A percentile compares a stretch with the other conserved stretches of the same genome.
Conservation (phyloP, 2,888 invertebrate species). For the Pheosia tremula region DNA sequence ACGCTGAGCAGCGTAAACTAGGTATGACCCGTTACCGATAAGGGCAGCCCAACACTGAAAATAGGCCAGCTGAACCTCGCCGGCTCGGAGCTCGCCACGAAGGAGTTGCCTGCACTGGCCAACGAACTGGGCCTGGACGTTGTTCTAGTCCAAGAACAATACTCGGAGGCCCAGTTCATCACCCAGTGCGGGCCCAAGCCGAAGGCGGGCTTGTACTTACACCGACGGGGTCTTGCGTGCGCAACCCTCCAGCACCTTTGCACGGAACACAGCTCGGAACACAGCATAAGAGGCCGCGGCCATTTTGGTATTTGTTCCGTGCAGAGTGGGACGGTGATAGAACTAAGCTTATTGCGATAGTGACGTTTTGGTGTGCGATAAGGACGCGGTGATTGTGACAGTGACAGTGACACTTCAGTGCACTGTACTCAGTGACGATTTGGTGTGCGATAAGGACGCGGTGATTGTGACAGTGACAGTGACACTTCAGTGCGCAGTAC, state of each 20-base stretch:
- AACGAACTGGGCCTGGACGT: slow-evolving; percentile 25
- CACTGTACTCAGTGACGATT: slow-evolving; percentile 25
- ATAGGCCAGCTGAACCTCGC: slow-evolving; percentile 34
- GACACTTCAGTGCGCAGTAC: no score
- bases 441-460: neutral
- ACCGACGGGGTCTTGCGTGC: no score
- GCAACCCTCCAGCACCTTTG: no score
- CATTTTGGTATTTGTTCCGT: neutral
- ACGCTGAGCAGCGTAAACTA: slow-evolving; percentile 22
- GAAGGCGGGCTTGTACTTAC: slow-evolving; percentile 25
- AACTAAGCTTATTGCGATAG: neutral
- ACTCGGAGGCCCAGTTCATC: slow-evolving; percentile 7
- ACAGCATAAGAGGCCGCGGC: neutral
- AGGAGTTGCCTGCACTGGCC: slow-evolving; percentile 24
- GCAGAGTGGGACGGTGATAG: neutral
- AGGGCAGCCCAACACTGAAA: rapidly evolving
- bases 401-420: slow-evolving; percentile 21
- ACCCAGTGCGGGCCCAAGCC: slow-evolving; percentile 12
- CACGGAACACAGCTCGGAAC: no score
- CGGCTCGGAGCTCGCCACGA: slow-evolving; percentile 23
- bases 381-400: slow-evolving; percentile 18
- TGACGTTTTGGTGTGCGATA: neutral
- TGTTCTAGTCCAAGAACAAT: slow-evolving; percentile 37
- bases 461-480: no score
- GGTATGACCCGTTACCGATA: slow-evolving; percentile 16